Conservation (phyloP, 2,888 invertebrate genomes). For the Fabriciana adippe region DNA sequence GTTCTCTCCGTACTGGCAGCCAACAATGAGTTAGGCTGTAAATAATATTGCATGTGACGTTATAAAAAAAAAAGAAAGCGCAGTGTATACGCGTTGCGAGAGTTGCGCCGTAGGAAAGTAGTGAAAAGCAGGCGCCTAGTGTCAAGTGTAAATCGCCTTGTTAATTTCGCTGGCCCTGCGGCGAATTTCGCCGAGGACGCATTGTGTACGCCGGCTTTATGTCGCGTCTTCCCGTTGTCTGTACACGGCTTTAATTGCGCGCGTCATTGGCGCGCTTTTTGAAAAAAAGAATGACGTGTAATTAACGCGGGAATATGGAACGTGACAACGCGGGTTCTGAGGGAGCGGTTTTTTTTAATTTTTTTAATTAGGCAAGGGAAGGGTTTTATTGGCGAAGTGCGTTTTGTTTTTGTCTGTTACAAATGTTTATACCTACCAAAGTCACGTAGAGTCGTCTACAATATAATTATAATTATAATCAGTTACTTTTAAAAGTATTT, state of each 20-base stretch:
- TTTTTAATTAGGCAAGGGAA: conserved; percentile 76
- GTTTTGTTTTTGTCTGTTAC: conserved; percentile 48
- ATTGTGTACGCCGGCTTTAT: conserved; percentile 81
- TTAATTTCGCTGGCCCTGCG: conserved; percentile 81
- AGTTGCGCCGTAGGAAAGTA: conserved; percentile 62
- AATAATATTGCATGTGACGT: conserved; percentile 46
- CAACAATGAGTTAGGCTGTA: conserved; percentile 37
- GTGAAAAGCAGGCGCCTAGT: conserved; percentile 77
- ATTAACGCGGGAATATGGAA: conserved; percentile 82
- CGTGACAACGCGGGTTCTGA: conserved; percentile 80
- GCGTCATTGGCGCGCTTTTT: conserved; percentile 82
- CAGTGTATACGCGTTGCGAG: conserved; percentile 52
- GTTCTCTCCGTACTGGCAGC: conserved; percentile 40
- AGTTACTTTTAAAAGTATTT: not conserved
- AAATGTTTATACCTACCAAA: conserved; percentile 38
- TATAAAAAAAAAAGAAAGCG: conserved; percentile 49
- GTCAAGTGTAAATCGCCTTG: conserved; percentile 83
- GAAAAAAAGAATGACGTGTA: conserved; percentile 82
- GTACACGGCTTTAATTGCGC: conserved; percentile 81
- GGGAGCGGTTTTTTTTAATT: conserved; percentile 71
- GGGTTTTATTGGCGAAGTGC: conserved; percentile 54
- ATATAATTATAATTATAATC: conserved; percentile 16
- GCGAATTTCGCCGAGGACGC: conserved; percentile 81
- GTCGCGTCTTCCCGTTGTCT: conserved; percentile 81
- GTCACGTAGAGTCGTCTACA: conserved; percentile 13